These are phyloP conservation scores for Arenaria interpres DNA, from an alignment of 2,113 vertebrate genomes.

Conservation along the genomic window DNA sequence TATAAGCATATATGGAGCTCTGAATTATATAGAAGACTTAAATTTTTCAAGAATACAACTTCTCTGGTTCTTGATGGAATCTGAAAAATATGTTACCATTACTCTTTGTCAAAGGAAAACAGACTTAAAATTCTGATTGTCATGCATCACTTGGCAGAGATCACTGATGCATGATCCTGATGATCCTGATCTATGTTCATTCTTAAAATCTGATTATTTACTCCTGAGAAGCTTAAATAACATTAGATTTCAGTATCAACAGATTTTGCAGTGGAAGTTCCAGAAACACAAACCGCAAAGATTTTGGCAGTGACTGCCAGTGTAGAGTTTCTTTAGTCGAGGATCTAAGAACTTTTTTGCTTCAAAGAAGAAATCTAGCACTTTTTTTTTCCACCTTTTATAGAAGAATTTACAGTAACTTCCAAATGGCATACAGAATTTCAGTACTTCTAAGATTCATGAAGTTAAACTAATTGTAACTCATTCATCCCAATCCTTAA, in stretches of 20 bases:
- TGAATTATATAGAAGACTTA: not conserved
- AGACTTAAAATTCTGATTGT: not conserved
- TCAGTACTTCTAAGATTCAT: not conserved
- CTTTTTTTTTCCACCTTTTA: not conserved
- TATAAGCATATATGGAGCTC: fast-evolving
- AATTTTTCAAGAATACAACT: not conserved
- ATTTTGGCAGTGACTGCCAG: not conserved
- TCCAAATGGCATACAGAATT: not conserved
- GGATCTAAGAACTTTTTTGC: not conserved
- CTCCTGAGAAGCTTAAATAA: not conserved
- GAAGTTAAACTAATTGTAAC: not conserved
- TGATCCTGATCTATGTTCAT: not conserved
- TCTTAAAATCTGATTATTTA: not conserved
- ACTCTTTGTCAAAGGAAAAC: not conserved
- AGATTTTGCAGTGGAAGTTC: not conserved
- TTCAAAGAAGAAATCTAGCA: not conserved
- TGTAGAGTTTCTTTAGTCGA: not conserved
- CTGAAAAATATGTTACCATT: not conserved
- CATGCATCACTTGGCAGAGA: not conserved
- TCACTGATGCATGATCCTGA: not conserved
- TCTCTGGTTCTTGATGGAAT: not conserved
- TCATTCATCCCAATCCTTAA: not conserved
- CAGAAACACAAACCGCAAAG: not conserved
- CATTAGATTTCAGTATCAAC: not conserved
- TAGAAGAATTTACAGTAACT: not conserved